A percentile compares a stretch with the other conserved stretches of the same genome.
Conservation (phyloP, 2,888 invertebrate genomes). For the Synergus itoensis region DNA sequence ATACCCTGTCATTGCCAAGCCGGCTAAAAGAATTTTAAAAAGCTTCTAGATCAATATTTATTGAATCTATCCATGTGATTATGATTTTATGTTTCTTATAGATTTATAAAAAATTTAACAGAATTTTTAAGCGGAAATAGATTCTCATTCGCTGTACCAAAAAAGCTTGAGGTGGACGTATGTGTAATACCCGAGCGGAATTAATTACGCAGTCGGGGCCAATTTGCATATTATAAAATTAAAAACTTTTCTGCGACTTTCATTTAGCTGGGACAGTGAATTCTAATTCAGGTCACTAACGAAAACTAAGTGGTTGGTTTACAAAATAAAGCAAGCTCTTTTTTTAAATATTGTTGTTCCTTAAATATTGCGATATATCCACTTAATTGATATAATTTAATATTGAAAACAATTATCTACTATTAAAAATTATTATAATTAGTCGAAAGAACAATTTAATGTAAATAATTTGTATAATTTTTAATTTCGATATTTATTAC, state of each 20-base stretch:
- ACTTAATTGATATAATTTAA: not conserved
- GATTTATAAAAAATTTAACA: not conserved
- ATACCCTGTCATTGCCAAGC: no score
- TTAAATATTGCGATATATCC: not conserved
- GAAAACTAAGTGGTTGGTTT: conserved; percentile 33
- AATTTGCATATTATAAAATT: conserved; percentile 39
- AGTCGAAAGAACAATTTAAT: not conserved
- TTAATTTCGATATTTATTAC: no score
- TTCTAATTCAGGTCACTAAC: conserved; percentile 23
- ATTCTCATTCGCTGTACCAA: conserved; percentile 14
- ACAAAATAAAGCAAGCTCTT: conserved; percentile 11
- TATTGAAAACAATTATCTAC: no score
- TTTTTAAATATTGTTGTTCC: not conserved
- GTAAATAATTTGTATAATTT: no score
- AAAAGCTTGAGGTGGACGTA: conserved; percentile 19
- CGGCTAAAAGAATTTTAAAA: no score
- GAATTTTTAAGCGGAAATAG: not conserved
- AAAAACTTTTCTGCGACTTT: conserved; percentile 34
- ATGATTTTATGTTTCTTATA: not conserved
- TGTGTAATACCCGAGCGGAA: conserved; percentile 25
- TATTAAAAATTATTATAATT: no score
- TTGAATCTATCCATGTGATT: no score
- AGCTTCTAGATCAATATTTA: no score
- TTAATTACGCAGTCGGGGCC: conserved; percentile 40
- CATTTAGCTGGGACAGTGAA: conserved; percentile 18